Base-by-base conservation (phyloP, 2,888 invertebrate genomes). In the Epirrhoe tristata region DNA sequence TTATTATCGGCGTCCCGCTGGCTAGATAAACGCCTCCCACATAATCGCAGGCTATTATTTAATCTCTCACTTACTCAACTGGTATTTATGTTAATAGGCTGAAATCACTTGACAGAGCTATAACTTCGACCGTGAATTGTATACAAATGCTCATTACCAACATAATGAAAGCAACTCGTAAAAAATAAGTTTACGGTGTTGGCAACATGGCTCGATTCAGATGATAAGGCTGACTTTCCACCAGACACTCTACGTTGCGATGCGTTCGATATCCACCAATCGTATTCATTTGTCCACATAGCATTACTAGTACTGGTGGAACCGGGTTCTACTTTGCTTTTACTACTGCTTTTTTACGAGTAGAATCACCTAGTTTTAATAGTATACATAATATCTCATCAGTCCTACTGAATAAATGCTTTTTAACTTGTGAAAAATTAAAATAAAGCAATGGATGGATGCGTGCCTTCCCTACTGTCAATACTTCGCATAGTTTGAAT, bases 131-230 rank as follows among this genome's bases (percentile, higher is more conserved):
- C 55, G 56, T 39, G n/a, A 56, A 60, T 24, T 46, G 51, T 58
- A 46, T 59, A 54, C 60, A 58, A 67, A 63, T 63, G 48, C 54
- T 62, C 54, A 68, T 68, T 65, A 65, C 60, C 57, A 64, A 58
- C 58, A 61, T 36, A 17, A 55, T 32, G 56, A 32, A 57, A 46
- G 54, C 36, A 52, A 59, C 56, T 67, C 68, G 67, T 76, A 75
- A 76, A 76, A 76, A 73, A 72, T 73, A 72, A 75, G 69, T 73
- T 77, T 73, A 75, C 72, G 74, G 72, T 65, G 66, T 67, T 66
- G 59, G 63, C 64, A 63, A 67, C 66, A 69, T 58, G 43, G 63
- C 60, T 65, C 67, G 64, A 55, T 60, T 65, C 16, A 54, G 56
- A 60, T 64, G 50, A 58, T 72, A 70, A 70, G 24, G 24, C 24